phyloP scores from a whole-genome alignment of 2,888 invertebrate genomes.

The Drosophila lacicola region DNA sequence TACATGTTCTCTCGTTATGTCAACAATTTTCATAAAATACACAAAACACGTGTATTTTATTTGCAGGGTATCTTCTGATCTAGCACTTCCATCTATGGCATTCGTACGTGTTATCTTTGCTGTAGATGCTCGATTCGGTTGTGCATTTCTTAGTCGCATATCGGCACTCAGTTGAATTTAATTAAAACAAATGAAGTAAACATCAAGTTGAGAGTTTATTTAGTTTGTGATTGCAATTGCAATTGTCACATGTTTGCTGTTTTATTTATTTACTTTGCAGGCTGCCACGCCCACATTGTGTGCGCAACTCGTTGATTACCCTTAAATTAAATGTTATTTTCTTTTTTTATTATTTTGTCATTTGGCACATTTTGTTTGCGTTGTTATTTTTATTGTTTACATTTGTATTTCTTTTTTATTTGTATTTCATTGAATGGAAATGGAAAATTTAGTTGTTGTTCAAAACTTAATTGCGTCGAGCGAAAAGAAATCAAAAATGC shows the following conservation, averaged over 20 bases:
- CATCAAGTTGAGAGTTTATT: conserved; percentile 59
- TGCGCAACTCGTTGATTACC: conserved; percentile 8
- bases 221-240: conserved; percentile 30
- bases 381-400: background rate
- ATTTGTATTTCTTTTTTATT: background rate
- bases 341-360: background rate
- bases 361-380: background rate
- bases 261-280: conserved; percentile 4
- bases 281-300: background rate
- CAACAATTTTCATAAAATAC: too few relatives aligned
- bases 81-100: background rate
- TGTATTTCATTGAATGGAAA: conserved; percentile 8
- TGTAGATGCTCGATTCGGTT: background rate
- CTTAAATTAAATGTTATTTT: conserved; percentile 11
- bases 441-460: conserved; percentile 25
- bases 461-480: conserved; percentile 39
- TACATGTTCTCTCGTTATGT: too few relatives aligned
- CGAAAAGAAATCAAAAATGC: conserved; percentile 25
- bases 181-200: conserved; percentile 64
- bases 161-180: conserved; percentile 40
- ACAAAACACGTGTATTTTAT: too few relatives aligned
- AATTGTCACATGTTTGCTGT: conserved; percentile 43
- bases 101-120: background rate
- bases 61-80: conserved; percentile 2
- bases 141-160: conserved; percentile 29